Evolutionary conservation across 2,113 vertebrate species (phyloP).

Genomic region (Oreocharis arfaki): DNA sequence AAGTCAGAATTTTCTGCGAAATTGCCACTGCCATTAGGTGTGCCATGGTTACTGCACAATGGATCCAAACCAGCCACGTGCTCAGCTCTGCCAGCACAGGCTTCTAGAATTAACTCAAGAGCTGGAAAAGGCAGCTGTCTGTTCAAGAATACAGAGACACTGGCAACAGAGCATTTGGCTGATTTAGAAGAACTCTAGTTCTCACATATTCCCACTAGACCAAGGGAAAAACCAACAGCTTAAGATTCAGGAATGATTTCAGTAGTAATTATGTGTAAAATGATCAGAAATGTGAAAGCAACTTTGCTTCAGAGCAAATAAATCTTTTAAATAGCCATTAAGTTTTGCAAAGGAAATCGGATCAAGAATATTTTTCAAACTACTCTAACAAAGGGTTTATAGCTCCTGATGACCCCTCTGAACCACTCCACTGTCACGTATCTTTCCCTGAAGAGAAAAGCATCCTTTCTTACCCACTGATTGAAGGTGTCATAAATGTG

Average conservation of each 20-base stretch:
- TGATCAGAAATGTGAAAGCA: not conserved
- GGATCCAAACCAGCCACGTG: not conserved
- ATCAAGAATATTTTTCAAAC: not conserved
- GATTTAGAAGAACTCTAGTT: not conserved
- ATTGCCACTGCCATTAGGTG: not conserved
- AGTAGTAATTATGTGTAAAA: not conserved
- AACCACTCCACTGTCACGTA: not conserved
- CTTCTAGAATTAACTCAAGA: not conserved
- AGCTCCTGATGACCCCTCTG: not conserved
- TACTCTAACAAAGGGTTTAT: not conserved
- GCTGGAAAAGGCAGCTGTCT: not conserved
- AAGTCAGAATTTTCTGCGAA: not conserved
- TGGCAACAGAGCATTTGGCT: not conserved
- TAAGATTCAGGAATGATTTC: not conserved
- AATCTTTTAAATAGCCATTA: not conserved
- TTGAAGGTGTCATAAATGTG: slow-evolving; percentile 85
- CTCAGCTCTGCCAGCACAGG: not conserved
- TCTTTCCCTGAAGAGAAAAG: not conserved
- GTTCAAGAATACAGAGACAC: not conserved
- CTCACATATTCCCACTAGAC: not conserved
- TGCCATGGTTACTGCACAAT: not conserved
- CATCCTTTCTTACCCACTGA: slow-evolving; percentile 83
- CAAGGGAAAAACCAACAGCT: not conserved
- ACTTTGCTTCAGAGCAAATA: not conserved
- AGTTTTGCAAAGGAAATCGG: not conserved